These are phyloP conservation scores for Xestia ashworthii DNA, from an alignment of 2,888 invertebrate genomes.

Conservation along the genomic window DNA sequence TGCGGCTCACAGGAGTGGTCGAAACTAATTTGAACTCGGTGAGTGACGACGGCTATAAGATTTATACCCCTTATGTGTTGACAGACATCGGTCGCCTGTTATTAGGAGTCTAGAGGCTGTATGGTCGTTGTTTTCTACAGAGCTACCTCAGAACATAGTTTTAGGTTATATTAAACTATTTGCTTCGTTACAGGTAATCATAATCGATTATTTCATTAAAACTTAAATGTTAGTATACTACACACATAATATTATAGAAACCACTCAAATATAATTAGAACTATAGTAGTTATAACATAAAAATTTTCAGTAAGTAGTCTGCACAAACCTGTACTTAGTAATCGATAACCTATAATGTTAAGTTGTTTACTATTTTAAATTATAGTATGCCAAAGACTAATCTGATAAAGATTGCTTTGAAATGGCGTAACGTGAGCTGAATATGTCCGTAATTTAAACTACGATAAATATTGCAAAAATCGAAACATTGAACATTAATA, in stretches of 20 bases:
- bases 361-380: slow-evolving; percentile 27
- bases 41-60: too few species aligned
- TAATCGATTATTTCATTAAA: slow-evolving; percentile 29
- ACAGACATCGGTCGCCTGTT: too few species aligned
- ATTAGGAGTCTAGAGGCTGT: too few species aligned
- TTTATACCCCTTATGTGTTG: too few species aligned
- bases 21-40: too few species aligned
- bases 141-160: slow-evolving; percentile 7
- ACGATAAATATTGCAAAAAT: slow-evolving; percentile 77
- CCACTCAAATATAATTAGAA: slow-evolving; percentile 20
- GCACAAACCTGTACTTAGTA: slow-evolving; percentile 14
- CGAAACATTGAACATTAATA: slow-evolving; percentile 73
- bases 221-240: slow-evolving; percentile 42
- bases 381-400: slow-evolving; percentile 8
- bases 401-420: slow-evolving; percentile 13
- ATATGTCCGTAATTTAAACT: slow-evolving; percentile 68
- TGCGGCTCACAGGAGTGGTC: too few species aligned
- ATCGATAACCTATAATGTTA: not conserved
- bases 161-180: slow-evolving; percentile 7
- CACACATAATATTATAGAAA: slow-evolving; percentile 32
- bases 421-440: slow-evolving; percentile 59
- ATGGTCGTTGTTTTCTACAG: too few species aligned
- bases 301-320: slow-evolving; percentile 17
- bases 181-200: not conserved
- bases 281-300: slow-evolving; percentile 27